phyloP scores from a whole-genome alignment of 2,113 vertebrate species.

The Phodopus roborovskii region DNA sequence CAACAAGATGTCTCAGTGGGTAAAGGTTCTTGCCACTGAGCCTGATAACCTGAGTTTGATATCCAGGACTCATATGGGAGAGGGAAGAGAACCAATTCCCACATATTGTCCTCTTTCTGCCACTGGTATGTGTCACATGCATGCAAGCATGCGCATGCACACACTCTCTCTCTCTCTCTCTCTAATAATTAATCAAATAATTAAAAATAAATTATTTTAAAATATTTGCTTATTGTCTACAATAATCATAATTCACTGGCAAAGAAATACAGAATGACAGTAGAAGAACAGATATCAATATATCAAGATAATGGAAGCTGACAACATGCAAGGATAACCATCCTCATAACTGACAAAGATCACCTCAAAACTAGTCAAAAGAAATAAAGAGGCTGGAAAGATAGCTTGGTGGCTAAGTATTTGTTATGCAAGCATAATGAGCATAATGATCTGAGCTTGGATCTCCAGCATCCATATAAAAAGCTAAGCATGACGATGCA shows the following conservation, averaged over 20 bases:
- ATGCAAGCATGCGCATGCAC: neutral
- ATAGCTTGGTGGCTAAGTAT: neutral
- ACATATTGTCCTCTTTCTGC: neutral
- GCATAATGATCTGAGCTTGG: neutral
- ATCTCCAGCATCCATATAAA: neutral
- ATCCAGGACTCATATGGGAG: neutral
- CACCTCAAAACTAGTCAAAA: neutral
- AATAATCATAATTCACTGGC: neutral
- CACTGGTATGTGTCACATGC: neutral
- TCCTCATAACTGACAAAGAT: neutral
- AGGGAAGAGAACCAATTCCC: neutral
- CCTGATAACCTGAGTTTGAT: neutral
- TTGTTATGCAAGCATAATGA: neutral
- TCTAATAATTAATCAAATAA: neutral
- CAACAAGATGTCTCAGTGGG: neutral
- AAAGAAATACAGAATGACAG: neutral
- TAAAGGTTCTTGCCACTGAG: neutral
- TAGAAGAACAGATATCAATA: neutral
- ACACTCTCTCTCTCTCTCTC: too few relatives aligned
- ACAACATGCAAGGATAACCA: neutral
- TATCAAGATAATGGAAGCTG: neutral
- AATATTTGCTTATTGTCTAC: neutral
- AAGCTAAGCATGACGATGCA: neutral
- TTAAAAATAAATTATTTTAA: neutral
- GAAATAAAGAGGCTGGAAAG: neutral